Base-by-base conservation (phyloP, 2,113 vertebrate genomes). In the Mionectes macconnelli region DNA sequence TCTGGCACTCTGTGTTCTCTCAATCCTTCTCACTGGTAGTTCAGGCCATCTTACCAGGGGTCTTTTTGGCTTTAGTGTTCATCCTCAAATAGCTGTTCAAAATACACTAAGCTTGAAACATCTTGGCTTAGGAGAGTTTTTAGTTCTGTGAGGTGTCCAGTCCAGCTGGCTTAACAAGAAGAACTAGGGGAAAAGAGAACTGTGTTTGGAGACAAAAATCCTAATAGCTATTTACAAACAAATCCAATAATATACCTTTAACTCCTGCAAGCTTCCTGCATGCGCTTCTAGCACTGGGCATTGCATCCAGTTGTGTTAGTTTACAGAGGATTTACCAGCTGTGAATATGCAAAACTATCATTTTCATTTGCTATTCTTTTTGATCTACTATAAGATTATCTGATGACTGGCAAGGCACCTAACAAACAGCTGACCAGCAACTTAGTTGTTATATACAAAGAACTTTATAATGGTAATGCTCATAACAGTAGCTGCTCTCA, bases 401-500 rank as follows among this genome's bases (percentile, higher is more conserved):
- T 81, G 76, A 22, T 89, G 72, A 37, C 63, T 85, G 83, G 52
- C 45, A 94, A 74, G 47, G 63, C 59, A 70, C 84, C 75, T 86
- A 88, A 63, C 67, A 90, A 92, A 77, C 56, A 92, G 69, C 66
- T 93, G 88, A 84, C 83, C 95, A 89, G 69, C 64, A 90, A 60
- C 45, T 82, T 94, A 47, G 9, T 92, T 74, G 79, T 31, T 87
- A 44, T 1, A 73, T 45, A 74, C n/a, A 89, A 89, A 87, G 55
- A 93, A 84, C 40, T 90, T 84, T 4, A 44, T 85, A 60, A 84
- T 37, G 79, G 70, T 92, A 77, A 92, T 28, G 23, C 78, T 86
- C n/a, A 49, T 87, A 93, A 92, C 83, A 90, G 82, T 92, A 92
- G 77, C 73, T 94, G 73, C 77, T 90, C 64, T 96, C 25, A 73